phyloP scores from a whole-genome alignment of 2,797 vertebrate genomes.

The Melopsittacus undulatus region DNA sequence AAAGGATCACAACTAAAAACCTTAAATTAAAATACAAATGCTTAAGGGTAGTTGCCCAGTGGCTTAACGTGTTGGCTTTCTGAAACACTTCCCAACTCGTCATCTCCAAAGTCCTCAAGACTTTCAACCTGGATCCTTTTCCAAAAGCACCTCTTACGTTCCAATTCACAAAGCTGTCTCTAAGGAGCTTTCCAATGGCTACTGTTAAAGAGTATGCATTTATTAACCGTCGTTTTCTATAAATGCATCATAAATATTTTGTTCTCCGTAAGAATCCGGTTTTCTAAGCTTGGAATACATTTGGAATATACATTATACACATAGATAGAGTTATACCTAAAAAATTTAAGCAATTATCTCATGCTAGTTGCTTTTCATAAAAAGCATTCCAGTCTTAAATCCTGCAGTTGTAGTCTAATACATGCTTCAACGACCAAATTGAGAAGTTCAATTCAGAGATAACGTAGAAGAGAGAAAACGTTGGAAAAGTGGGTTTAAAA shows the following conservation, averaged over 20 bases:
- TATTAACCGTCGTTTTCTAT: constrained; percentile 73
- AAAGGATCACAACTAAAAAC: constrained; percentile 70
- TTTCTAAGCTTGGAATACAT: constrained; percentile 81
- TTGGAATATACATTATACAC: constrained; percentile 83
- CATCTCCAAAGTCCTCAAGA: constrained; percentile 5
- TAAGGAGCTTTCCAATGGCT: constrained; percentile 73
- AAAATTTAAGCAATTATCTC: constrained; percentile 79
- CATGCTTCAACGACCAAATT: constrained; percentile 76
- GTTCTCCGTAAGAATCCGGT: constrained; percentile 78
- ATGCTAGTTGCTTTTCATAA: constrained; percentile 81
- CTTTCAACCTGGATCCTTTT: constrained; percentile 65
- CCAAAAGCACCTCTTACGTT: constrained; percentile 66
- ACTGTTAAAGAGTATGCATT: constrained; percentile 71
- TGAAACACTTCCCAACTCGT: constrained; percentile 57
- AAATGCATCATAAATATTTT: constrained; percentile 84
- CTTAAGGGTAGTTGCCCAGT: constrained; percentile 81
- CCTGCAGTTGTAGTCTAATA: constrained; percentile 68
- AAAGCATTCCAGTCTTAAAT: constrained; percentile 78
- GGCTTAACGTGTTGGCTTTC: constrained; percentile 70
- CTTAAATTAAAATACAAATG: constrained; percentile 75
- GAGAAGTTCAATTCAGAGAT: constrained; percentile 59
- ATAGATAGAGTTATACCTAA: constrained; percentile 80
- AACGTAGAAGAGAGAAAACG: constrained; percentile 71
- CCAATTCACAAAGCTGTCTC: constrained; percentile 56
- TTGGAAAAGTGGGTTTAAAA: constrained; percentile 69